These are phyloP conservation scores for Pseudococcus longispinus DNA, from an alignment of 2,888 invertebrate genomes.

Conservation along the genomic window DNA sequence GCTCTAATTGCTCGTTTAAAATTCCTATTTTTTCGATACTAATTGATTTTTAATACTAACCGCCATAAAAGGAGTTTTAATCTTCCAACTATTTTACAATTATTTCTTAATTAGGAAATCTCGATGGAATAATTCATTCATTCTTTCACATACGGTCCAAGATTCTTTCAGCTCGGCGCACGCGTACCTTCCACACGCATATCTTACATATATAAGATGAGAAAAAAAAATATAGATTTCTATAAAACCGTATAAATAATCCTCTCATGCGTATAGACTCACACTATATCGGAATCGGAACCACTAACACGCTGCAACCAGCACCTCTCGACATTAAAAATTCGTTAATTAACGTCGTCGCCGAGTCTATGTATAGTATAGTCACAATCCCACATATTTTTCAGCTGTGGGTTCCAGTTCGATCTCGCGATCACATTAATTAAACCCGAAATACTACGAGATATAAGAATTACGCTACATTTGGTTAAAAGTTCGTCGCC, in stretches of 20 bases:
- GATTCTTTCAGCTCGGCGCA: background rate
- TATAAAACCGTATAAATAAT: background rate
- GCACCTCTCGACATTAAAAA: background rate
- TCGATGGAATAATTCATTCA: background rate
- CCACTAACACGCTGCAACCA: background rate
- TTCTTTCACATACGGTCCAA: background rate
- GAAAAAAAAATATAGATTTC: background rate
- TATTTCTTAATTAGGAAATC: background rate
- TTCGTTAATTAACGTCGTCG: background rate
- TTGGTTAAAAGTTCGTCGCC: background rate
- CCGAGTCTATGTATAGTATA: background rate
- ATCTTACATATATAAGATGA: background rate
- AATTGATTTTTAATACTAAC: background rate
- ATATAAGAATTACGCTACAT: background rate
- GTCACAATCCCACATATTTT: background rate
- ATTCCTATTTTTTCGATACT: background rate
- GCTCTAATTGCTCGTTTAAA: background rate
- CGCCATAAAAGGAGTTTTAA: background rate
- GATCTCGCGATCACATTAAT: background rate
- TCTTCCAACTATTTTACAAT: background rate
- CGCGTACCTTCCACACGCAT: background rate
- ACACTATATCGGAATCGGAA: background rate
- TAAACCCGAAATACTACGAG: background rate
- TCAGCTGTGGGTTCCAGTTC: background rate
- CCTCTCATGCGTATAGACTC: background rate